Base-by-base conservation (phyloP, 2,113 vertebrate species). In the Leptobrachium leishanense region DNA sequence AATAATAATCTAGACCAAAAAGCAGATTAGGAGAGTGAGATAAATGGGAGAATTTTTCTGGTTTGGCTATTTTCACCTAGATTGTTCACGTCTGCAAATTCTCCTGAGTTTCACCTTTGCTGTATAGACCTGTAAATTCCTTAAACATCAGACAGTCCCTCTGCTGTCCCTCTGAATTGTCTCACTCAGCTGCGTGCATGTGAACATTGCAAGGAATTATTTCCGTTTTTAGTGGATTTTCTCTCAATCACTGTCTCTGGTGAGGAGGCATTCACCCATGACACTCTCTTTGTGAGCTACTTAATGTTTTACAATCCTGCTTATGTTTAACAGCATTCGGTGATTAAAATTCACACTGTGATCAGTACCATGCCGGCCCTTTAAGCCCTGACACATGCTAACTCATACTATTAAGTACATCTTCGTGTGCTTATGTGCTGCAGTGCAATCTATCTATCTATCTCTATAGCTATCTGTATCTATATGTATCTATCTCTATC, bases 271-370 rank as follows among this genome's bases (percentile, higher is more conserved):
- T 41, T 76, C 75, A 69, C 66, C 75, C 75, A 68, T 57, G 66
- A 76, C 75, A 68, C 66, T 66, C 42, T 5, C 65, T 12, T 59
- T 68, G 50, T 76, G 44, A n/a, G 31, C 50, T 66, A 41, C 12
- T 68, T 76, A 76, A 76, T 76, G 75, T 76, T 76, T 76, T 76
- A 76, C 75, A 76, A 55, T 40, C 75, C 39, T 10, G 67, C 66
- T 67, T 10, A 78, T 76, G 76, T 70, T 75, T 70, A 64, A 79
- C 77, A 69, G 31, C 41, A 50, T 68, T 50, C 46, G 68, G 62
- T 63, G 55, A 74, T 39, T n/a, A 42, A 44, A 70, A 43, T 43
- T 82, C 77, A 72, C 43, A 39, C 75, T 20, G 41, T 55, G 77
- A 72, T 79, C 69, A 72, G n/a, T n/a, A 64, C 62, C 42, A 53